These are phyloP conservation scores for Dimorphilus gyrociliatus DNA, from an alignment of 2,888 invertebrate species.

Conservation along the genomic window DNA sequence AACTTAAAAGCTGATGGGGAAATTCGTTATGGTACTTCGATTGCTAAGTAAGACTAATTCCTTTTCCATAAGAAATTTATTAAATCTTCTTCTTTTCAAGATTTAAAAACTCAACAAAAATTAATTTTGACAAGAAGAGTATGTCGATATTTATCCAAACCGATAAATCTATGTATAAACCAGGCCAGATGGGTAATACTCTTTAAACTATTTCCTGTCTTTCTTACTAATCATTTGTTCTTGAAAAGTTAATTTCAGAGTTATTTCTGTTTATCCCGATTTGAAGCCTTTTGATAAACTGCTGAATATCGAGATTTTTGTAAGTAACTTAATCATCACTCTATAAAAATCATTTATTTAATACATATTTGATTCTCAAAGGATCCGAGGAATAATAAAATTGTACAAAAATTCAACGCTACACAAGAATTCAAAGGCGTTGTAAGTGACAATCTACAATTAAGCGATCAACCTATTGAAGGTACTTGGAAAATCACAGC, in stretches of 20 bases:
- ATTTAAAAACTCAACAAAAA: too few species aligned
- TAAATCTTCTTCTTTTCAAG: too few species aligned
- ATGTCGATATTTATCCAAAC: constrained; percentile 25
- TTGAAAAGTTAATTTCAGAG: constrained; percentile 56
- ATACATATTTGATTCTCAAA: constrained; percentile 25
- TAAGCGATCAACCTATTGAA: constrained; percentile 65
- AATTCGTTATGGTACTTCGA: too few species aligned
- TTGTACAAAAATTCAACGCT: constrained; percentile 52
- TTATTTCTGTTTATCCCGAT: constrained; percentile 56
- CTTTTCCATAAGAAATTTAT: too few species aligned
- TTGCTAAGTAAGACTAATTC: too few species aligned
- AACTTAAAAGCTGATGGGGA: too few species aligned
- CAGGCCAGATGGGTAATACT: constrained; percentile 23
- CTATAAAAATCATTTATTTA: constrained; percentile 1
- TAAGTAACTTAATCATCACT: constrained; percentile 46
- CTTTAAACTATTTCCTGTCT: not conserved
- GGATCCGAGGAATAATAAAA: constrained; percentile 60
- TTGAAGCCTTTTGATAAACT: constrained; percentile 50
- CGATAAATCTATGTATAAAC: constrained; percentile 25
- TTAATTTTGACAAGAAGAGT: constrained; percentile 19
- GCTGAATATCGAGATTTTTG: constrained; percentile 49
- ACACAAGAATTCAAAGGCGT: constrained; percentile 44
- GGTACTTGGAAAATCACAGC: constrained; percentile 72
- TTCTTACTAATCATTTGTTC: constrained; percentile 1
- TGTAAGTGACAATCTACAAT: constrained; percentile 54